Conservation (phyloP, 1,140 invertebrate genomes). For the Orussus abietinus region DNA sequence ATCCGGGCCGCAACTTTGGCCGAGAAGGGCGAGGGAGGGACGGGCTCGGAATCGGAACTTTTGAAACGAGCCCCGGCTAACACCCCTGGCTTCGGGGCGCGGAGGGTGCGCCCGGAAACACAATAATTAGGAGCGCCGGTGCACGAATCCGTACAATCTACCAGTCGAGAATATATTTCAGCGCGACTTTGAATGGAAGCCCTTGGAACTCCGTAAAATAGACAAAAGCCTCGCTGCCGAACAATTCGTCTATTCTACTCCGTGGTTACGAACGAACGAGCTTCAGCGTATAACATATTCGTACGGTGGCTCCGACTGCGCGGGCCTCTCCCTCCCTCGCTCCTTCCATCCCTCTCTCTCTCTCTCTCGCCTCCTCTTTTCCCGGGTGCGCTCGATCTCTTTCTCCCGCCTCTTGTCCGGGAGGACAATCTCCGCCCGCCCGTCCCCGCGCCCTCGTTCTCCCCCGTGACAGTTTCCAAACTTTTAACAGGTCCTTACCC, state of each 20-base stretch:
- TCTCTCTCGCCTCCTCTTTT: slow-evolving; percentile 13
- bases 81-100: background rate
- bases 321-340: slow-evolving; percentile 3
- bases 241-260: slow-evolving; percentile 47
- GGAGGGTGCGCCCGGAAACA: background rate
- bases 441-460: slow-evolving; percentile 28
- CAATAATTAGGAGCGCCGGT: slow-evolving; percentile 21
- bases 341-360: slow-evolving; percentile 1
- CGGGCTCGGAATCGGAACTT: slow-evolving; percentile 1
- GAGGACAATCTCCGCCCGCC: slow-evolving; percentile 14
- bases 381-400: slow-evolving; percentile 13
- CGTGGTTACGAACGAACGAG: slow-evolving; percentile 45
- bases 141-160: slow-evolving; percentile 44
- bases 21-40: background rate
- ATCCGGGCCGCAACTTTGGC: too few species aligned
- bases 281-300: slow-evolving; percentile 44
- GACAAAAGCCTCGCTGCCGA: slow-evolving; percentile 44
- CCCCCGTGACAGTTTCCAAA: slow-evolving; percentile 24
- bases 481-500: slow-evolving; percentile 29
- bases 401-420: slow-evolving; percentile 13
- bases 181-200: slow-evolving; percentile 41
- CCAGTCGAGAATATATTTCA: slow-evolving; percentile 46
- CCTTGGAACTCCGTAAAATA: slow-evolving; percentile 47
- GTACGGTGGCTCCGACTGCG: slow-evolving; percentile 17
- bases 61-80: slow-evolving; percentile 3